Evolutionary conservation across 2,797 vertebrate species (phyloP).

Genomic region (Melanotaenia pygmaea): DNA sequence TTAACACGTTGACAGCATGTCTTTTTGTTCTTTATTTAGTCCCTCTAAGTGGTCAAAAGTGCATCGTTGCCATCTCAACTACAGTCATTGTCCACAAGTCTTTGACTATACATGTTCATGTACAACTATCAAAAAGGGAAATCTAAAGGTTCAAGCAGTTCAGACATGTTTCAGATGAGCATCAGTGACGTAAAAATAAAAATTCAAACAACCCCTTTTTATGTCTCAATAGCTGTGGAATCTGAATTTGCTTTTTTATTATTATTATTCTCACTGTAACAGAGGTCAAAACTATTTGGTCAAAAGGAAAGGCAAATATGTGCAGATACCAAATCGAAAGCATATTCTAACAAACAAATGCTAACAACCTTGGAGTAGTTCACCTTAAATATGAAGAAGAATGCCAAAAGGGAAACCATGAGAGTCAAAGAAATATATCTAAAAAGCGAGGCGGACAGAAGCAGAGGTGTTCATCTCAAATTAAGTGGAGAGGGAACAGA

Average conservation of each 20-base stretch:
- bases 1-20: background rate
- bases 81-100: background rate
- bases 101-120: background rate
- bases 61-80: background rate
- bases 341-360: conserved; percentile 6
- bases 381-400: background rate
- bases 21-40: background rate
- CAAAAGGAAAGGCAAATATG: background rate
- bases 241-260: background rate
- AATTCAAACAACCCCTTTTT: background rate
- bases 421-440: conserved; percentile 17
- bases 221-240: background rate
- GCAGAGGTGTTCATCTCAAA: conserved; percentile 13
- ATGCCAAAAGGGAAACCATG: conserved; percentile 1
- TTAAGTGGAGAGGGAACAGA: conserved; percentile 37
- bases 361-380: background rate
- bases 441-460: conserved; percentile 6
- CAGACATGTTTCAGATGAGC: background rate
- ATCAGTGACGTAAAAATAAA: background rate
- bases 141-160: background rate
- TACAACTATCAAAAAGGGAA: background rate
- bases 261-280: background rate
- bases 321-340: background rate
- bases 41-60: background rate
- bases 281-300: background rate